Evolutionary conservation across 2,797 vertebrate species (phyloP).

Genomic region (Xenopus petersii): DNA sequence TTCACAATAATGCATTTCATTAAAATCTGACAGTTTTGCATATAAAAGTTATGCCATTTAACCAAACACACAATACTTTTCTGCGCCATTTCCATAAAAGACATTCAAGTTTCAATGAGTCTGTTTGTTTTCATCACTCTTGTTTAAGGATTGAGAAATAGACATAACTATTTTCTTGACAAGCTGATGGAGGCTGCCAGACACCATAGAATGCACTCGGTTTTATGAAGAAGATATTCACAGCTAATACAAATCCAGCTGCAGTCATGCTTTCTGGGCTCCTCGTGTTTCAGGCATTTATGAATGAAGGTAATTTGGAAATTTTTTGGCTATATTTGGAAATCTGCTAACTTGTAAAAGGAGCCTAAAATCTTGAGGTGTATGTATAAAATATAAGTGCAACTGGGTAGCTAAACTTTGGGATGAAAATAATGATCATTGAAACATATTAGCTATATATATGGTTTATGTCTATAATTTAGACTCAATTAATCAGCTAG

Average conservation of each 20-base stretch:
- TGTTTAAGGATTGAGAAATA: constrained; percentile 53
- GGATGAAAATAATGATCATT: no score
- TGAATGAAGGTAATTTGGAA: constrained; percentile 35
- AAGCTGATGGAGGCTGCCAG: constrained; percentile 54
- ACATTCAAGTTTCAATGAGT: constrained; percentile 65
- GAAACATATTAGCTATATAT: no score
- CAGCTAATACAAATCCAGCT: constrained; percentile 51
- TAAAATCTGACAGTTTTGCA: constrained; percentile 12
- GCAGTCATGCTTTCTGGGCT: constrained; percentile 35
- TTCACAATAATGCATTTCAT: neutral
- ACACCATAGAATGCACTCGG: constrained; percentile 50
- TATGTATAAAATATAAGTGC: no score
- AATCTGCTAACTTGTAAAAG: constrained; percentile 1
- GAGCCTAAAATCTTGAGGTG: neutral
- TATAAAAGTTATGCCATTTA: constrained; percentile 55
- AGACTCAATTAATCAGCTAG: no score
- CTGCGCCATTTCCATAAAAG: constrained; percentile 56
- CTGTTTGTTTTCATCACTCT: constrained; percentile 69
- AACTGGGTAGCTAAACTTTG: no score
- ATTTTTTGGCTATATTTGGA: no score
- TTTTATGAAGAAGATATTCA: constrained; percentile 48
- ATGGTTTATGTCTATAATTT: no score
- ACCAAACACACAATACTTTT: constrained; percentile 56
- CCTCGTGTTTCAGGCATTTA: constrained; percentile 47
- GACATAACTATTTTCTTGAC: constrained; percentile 62